Evolutionary conservation across 2,113 vertebrate species (phyloP), one percentile per base, ranked within the genome.

Genomic region (Meles meles): DNA sequence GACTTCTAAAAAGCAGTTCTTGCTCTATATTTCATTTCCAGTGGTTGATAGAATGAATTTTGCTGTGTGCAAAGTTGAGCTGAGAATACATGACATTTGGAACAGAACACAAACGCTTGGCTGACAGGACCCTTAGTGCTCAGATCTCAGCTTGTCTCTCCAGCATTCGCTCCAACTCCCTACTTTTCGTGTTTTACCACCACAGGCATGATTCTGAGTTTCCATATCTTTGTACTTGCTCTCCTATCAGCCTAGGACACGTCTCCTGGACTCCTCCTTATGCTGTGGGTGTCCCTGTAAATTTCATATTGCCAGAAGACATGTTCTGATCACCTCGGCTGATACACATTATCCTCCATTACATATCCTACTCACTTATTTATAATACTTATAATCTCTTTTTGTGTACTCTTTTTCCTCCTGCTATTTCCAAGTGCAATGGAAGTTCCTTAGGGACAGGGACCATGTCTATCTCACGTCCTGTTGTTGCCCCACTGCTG

Each of bases 91-190:
- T 47, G n/a, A 59, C 37, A 10, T 59, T 34, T 44, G 77, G 44
- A 96, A 74, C 59, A 27, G 55, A 90, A 67, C 27, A 3, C 7
- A 29, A 82, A 92, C 29, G n/a, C 44, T 29, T 42, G 12, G 31
- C 3, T 37, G 12, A 2, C 8, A 5, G 21, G 14, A 13, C 2
- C 2, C 21, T 69, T 21, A 39, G 1, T 3, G 34, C 8, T 84
- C 52, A 44, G 39, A 34, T 39, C 37, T 21, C 7, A 37, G 13
- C 0, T 18, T 80, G 17, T 25, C 10, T 42, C 77, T 59, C 39
- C 10, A 44, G 12, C 52, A 25, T 27, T 3, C 9, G 10, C 6
- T 17, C 34, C 52, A 29, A 15, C 0, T 31, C 8, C 14, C 9
- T 2, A 5, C 10, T 7, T 27, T 7, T 15, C 31, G 11, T 17